Evolutionary conservation across 2,888 invertebrate species (phyloP).

Genomic region (Apodemia mormo): DNA sequence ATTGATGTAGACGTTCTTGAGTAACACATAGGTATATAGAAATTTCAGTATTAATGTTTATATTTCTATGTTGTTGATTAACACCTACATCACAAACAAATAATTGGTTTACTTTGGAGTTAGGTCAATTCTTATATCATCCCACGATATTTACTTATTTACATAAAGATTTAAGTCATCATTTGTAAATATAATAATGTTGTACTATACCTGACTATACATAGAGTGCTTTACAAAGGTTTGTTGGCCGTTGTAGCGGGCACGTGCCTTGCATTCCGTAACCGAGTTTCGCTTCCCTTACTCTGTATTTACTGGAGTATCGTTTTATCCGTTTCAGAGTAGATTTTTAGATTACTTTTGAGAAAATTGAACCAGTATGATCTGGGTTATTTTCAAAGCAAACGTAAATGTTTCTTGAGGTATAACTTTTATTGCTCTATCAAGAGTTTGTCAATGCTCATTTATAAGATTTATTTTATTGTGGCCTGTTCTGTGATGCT

Average conservation of each 20-base stretch:
- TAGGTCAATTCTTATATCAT: too few species aligned
- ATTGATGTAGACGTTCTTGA: too few species aligned
- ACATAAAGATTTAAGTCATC: background rate
- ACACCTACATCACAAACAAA: too few species aligned
- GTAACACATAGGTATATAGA: too few species aligned
- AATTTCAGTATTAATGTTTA: too few species aligned
- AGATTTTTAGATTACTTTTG: constrained; percentile 14
- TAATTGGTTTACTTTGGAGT: too few species aligned
- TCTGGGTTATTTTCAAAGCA: background rate
- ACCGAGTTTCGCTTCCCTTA: constrained; percentile 4
- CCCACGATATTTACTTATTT: background rate
- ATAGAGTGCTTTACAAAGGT: background rate
- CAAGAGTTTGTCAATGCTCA: too few species aligned
- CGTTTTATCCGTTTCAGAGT: constrained; percentile 18
- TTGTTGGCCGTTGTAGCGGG: constrained; percentile 1
- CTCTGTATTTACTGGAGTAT: constrained; percentile 15
- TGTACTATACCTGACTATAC: background rate
- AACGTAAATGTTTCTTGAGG: constrained; percentile 13
- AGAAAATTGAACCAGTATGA: constrained; percentile 12
- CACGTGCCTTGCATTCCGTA: constrained; percentile 11
- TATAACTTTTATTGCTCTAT: background rate
- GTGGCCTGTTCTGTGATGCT: too few species aligned
- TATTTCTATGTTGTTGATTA: too few species aligned
- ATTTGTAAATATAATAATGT: background rate
- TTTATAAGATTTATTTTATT: too few species aligned